Percentiles rank a stretch among this genome's conserved stretches.
Evolutionary conservation across 2,797 vertebrate species (phyloP).

Genomic region (Eurystomus glaucurus): DNA sequence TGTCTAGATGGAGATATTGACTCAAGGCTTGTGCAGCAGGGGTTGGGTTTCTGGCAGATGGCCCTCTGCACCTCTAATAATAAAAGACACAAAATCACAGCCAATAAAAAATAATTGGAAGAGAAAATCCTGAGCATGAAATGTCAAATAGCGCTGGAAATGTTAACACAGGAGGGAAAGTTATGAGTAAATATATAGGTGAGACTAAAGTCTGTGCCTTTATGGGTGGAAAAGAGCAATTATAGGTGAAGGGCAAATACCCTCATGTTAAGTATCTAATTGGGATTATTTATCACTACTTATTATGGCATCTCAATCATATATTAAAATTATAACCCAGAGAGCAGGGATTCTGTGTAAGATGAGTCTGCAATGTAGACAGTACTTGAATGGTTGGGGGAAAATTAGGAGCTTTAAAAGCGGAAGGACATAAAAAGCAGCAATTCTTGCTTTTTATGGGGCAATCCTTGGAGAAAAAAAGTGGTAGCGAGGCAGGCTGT

Average conservation of each 20-base stretch:
- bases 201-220: not conserved
- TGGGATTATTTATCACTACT: slow-evolving; percentile 19
- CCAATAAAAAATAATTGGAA: slow-evolving; percentile 43
- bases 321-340: not conserved
- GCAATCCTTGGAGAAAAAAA: not conserved
- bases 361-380: not conserved
- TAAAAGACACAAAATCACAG: slow-evolving; percentile 28
- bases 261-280: not conserved
- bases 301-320: not conserved
- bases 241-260: not conserved
- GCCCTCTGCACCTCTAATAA: not conserved
- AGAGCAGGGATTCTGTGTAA: not conserved
- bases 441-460: not conserved
- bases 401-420: not conserved
- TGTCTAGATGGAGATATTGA: not conserved
- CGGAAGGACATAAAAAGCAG: not conserved
- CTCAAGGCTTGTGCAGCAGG: not conserved
- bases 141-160: slow-evolving; percentile 47
- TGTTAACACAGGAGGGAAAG: not conserved
- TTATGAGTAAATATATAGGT: slow-evolving; percentile 4
- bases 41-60: not conserved
- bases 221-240: slow-evolving; percentile 3
- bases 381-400: fast-evolving
- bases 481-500: not conserved
- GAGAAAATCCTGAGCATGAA: slow-evolving; percentile 16